A percentile compares a stretch with the other conserved stretches of the same genome.
These are phyloP conservation scores for Ochropleura leucogaster DNA, from an alignment of 2,888 invertebrate species.

Conservation along the genomic window DNA sequence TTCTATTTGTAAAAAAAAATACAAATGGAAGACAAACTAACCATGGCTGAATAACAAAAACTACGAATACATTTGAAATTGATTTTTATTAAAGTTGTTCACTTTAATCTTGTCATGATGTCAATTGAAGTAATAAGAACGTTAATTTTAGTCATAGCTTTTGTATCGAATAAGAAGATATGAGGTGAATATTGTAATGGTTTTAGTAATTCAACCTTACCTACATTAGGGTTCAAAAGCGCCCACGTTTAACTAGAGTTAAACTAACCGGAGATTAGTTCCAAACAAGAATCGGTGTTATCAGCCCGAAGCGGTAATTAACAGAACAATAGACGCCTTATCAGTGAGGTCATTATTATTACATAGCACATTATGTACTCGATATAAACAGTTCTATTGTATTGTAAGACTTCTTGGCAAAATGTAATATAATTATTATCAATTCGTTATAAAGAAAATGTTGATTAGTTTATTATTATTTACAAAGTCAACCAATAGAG, in stretches of 20 bases:
- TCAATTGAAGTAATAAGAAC: not conserved
- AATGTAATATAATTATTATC: slow-evolving; percentile 9
- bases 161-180: not conserved
- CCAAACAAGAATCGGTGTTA: slow-evolving; percentile 38
- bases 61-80: not conserved
- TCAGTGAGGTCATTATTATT: slow-evolving; percentile 43
- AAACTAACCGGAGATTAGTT: slow-evolving; percentile 48
- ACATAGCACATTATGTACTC: slow-evolving; percentile 6
- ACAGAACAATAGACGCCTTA: slow-evolving; percentile 61
- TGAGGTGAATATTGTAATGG: not conserved
- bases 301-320: slow-evolving; percentile 54
- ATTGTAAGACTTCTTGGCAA: not conserved
- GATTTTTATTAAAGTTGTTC: too few relatives aligned
- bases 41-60: too few relatives aligned
- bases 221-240: not conserved
- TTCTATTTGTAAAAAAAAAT: too few relatives aligned
- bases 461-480: not conserved
- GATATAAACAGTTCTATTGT: slow-evolving; percentile 21
- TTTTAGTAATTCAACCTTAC: not conserved
- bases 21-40: not conserved
- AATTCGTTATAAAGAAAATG: not conserved
- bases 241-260: slow-evolving; percentile 13
- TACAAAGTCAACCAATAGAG: not conserved
- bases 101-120: not conserved
- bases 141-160: not conserved